Conservation (phyloP, 2,797 vertebrate species). For the Cuculus canorus region DNA sequence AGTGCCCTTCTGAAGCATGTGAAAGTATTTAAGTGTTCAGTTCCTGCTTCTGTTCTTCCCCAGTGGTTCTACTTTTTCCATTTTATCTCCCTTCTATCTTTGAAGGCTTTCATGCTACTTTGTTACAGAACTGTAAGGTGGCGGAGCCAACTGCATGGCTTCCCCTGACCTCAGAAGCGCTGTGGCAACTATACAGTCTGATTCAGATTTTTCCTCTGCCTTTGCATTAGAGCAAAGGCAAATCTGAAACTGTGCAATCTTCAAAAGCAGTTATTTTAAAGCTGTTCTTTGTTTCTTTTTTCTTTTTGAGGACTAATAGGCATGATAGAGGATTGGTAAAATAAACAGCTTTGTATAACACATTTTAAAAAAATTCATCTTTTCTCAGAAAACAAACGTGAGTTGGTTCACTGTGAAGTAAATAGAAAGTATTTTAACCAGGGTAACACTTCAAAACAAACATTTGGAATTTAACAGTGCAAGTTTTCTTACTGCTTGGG, state of each 20-base stretch:
- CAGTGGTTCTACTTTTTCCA: not conserved
- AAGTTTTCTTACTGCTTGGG: not conserved
- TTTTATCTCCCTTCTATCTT: not conserved
- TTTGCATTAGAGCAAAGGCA: not conserved
- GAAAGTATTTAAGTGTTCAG: not conserved
- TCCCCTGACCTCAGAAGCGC: not conserved
- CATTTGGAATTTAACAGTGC: not conserved
- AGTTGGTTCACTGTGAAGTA: not conserved
- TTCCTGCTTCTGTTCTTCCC: not conserved
- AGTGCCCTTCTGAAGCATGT: not conserved
- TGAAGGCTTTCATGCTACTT: not conserved
- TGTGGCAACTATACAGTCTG: not conserved
- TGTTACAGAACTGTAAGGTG: not conserved
- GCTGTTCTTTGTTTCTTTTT: not conserved
- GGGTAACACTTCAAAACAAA: not conserved
- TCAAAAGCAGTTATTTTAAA: not conserved
- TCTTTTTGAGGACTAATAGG: not conserved
- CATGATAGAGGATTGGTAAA: not conserved
- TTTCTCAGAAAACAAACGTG: not conserved
- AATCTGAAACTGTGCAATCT: not conserved
- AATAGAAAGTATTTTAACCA: not conserved
- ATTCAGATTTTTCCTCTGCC: not conserved
- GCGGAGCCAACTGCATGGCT: not conserved
- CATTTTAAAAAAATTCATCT: accelerated
- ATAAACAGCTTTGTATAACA: not conserved